A percentile compares a stretch with the other conserved stretches of the same genome.
These are phyloP conservation scores for Aleiodes leptofemur DNA, from an alignment of 2,888 invertebrate genomes.

Conservation along the genomic window DNA sequence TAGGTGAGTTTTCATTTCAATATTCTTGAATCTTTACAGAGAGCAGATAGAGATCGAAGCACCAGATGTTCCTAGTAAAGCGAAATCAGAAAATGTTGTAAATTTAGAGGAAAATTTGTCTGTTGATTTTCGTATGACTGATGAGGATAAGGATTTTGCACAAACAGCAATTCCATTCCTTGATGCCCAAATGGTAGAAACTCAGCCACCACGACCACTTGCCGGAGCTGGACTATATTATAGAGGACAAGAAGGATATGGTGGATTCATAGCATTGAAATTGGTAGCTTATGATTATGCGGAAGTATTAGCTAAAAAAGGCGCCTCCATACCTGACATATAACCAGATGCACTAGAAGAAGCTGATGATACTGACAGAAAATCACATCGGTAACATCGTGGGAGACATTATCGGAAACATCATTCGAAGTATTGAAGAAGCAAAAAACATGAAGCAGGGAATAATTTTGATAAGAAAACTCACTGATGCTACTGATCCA, in stretches of 20 bases:
- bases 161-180: background rate
- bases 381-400: too few species aligned
- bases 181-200: background rate
- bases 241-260: background rate
- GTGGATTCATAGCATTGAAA: background rate
- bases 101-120: background rate
- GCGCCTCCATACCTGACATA: too few species aligned
- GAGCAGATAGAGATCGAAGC: background rate
- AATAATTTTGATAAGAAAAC: too few species aligned
- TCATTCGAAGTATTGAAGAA: too few species aligned
- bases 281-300: background rate
- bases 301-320: background rate
- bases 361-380: too few species aligned
- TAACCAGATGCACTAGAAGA: too few species aligned
- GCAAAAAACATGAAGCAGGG: too few species aligned
- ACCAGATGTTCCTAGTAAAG: background rate
- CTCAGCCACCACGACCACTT: background rate
- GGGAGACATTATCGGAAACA: too few species aligned
- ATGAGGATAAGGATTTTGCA: background rate
- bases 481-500: too few species aligned
- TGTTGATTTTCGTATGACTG: background rate
- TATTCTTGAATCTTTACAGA: too few species aligned
- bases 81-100: background rate
- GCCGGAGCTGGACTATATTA: background rate
- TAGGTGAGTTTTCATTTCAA: background rate